Evolutionary conservation across 2,888 invertebrate genomes (phyloP), one percentile per base, ranked within the genome.

Genomic region (Catonia carolina): DNA sequence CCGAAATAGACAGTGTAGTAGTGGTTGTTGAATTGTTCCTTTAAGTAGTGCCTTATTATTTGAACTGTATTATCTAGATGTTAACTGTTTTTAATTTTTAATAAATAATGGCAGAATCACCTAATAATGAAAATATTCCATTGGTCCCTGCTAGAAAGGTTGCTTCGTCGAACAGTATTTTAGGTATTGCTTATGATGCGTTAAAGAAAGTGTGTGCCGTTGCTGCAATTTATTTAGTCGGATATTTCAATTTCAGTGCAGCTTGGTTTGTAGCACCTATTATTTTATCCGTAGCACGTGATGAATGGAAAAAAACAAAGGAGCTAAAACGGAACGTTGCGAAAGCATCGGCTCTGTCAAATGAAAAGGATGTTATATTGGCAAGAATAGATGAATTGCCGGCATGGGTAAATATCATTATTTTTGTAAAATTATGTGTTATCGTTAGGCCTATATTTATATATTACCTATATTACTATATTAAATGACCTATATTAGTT

Each of bases 311-410:
- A 33, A 84, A 83, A 67, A 83, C 85, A 58, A 86, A 82, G 63
- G 83, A 85, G 65, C 78, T 85, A 63, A 83, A 81, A 64, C 78
- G 89, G 62, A 81, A 80, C 64, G 77, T 88, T 57, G 89, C 90
- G 37, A 88, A 90, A 72, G 81, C 84, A 10, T 81, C 86, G 2
- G 89, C 89, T 0, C 69, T 83, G 66, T 80, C 85, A 1, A 86
- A 86, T 51, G 95, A 96, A 72, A 89, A 90, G 73, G 86, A 89
- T 66, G 83, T 93, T 33, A 86, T 96, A 61, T 76, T 90, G 61
- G 92, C 89, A 2, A 78, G 89, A 68, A 81, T 96, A 53, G 88
- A 91, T 69, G 95, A 96, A 73, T 74, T 96, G 66, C 96, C 96
- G 31, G 86, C 94, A 22, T 96, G 96, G 96, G 95, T 92, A 73